phyloP scores from a whole-genome alignment of 2,888 invertebrate species.

The Oligia latruncula region DNA sequence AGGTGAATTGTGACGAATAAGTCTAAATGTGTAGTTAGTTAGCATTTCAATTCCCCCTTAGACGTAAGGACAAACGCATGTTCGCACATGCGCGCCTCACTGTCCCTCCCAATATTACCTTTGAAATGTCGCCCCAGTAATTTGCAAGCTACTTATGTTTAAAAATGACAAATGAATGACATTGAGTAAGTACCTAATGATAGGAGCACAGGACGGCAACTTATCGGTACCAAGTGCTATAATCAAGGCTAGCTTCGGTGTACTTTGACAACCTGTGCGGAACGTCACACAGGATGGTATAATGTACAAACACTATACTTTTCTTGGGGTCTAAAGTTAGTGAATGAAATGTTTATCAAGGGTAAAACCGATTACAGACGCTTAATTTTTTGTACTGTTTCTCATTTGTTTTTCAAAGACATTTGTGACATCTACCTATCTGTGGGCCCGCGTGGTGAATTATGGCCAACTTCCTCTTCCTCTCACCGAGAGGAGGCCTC shows the following conservation, averaged over 20 bases:
- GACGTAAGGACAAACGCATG: background rate
- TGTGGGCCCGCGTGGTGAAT: too few relatives aligned
- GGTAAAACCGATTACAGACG: background rate
- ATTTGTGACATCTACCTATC: background rate
- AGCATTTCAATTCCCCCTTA: background rate
- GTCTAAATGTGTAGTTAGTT: background rate
- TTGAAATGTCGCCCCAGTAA: constrained; percentile 18
- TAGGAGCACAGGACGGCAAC: background rate
- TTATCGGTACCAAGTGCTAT: constrained; percentile 25
- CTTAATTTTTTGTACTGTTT: background rate
- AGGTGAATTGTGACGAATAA: background rate
- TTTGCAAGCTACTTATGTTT: constrained; percentile 25
- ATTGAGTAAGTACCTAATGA: constrained; percentile 22
- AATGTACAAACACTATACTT: constrained; percentile 9
- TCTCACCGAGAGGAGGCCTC: too few relatives aligned
- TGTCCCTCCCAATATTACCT: background rate
- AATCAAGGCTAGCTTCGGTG: constrained; percentile 24
- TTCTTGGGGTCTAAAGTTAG: background rate
- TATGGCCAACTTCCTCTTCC: too few relatives aligned
- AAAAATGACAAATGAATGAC: constrained; percentile 42
- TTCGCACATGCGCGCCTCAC: background rate
- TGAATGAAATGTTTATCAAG: background rate
- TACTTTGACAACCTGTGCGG: constrained; percentile 32
- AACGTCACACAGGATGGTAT: constrained; percentile 23
- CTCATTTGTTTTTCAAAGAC: background rate